phyloP scores from a whole-genome alignment of 2,888 invertebrate species.

The Leucophenga montana region DNA sequence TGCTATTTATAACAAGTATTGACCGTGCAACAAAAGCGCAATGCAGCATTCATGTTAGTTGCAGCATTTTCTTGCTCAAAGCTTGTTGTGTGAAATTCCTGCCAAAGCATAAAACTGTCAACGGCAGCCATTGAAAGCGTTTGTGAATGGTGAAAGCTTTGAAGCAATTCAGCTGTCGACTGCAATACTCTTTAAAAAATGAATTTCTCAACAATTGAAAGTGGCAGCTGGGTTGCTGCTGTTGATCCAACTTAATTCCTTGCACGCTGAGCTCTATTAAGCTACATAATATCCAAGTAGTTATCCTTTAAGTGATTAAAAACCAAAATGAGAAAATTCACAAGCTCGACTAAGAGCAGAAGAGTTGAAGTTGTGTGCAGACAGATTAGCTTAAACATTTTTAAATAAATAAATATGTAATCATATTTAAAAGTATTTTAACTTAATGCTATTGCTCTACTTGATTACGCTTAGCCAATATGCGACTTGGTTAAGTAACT shows the following conservation, averaged over 20 bases:
- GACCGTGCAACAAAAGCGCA: too few relatives aligned
- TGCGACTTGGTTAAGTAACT: too few relatives aligned
- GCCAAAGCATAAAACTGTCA: neutral
- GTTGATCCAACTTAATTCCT: neutral
- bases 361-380: conserved; percentile 31
- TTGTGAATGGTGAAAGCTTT: neutral
- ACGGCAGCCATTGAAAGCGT: neutral
- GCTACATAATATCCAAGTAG: conserved; percentile 26
- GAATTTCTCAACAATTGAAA: too few relatives aligned
- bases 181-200: too few relatives aligned
- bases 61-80: neutral
- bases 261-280: neutral
- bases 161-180: too few relatives aligned
- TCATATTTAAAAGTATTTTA: too few relatives aligned
- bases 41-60: too few relatives aligned
- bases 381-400: too few relatives aligned
- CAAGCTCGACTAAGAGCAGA: neutral
- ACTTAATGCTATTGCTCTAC: too few relatives aligned
- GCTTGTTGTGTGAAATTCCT: neutral
- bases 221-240: neutral
- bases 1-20: too few relatives aligned
- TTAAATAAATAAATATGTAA: too few relatives aligned
- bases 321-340: neutral
- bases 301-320: conserved; percentile 7
- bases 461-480: too few relatives aligned